A percentile compares a stretch with the other conserved stretches of the same genome.
phyloP scores from a whole-genome alignment of 2,888 invertebrate species.

The Chrysolina oricalcia region DNA sequence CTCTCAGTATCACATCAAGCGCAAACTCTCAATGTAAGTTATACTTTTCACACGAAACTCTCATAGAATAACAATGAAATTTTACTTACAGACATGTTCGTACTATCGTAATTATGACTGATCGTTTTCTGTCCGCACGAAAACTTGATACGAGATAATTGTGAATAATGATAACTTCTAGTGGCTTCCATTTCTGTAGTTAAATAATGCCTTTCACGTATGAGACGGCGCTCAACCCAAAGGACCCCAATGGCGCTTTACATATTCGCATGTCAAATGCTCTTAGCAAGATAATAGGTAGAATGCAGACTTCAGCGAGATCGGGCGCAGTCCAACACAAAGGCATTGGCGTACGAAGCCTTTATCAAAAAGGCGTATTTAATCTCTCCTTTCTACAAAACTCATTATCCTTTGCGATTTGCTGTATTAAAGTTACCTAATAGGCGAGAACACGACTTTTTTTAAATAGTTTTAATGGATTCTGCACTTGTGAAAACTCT shows the following conservation, averaged over 20 bases:
- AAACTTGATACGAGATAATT: not conserved
- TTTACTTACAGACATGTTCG: not conserved
- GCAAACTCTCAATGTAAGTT: not conserved
- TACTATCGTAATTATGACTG: not conserved
- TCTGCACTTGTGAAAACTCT: too few relatives aligned
- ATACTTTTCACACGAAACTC: not conserved
- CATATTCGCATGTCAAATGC: constrained; percentile 17
- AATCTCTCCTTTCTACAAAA: not conserved
- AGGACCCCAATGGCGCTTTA: constrained; percentile 1
- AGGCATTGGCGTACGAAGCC: not conserved
- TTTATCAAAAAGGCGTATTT: not conserved
- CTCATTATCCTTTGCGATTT: not conserved
- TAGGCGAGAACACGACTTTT: too few relatives aligned
- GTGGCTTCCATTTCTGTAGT: not conserved
- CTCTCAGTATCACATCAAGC: not conserved
- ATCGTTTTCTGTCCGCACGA: not conserved
- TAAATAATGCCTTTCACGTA: constrained; percentile 5
- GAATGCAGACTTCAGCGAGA: constrained; percentile 10
- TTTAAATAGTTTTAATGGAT: too few relatives aligned
- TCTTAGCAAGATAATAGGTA: constrained; percentile 14
- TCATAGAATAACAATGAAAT: not conserved
- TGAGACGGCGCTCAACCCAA: not conserved
- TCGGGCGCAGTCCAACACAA: not conserved
- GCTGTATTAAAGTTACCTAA: too few relatives aligned
- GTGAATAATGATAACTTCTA: not conserved